Percentiles rank a stretch among this genome's conserved stretches.
Conservation (phyloP, 2,888 invertebrate genomes). For the Acanthoscelides obtectus region DNA sequence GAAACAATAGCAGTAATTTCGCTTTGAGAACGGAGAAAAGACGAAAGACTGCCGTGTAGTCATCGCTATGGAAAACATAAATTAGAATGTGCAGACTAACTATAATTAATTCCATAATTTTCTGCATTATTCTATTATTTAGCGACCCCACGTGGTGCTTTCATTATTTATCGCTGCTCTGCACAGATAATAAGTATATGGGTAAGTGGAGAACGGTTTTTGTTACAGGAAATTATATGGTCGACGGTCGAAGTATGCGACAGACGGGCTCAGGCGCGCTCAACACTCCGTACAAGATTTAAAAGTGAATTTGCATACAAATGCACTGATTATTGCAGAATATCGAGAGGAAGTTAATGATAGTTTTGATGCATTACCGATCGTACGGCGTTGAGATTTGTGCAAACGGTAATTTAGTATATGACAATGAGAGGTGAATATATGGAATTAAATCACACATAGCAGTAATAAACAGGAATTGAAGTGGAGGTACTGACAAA, state of each 20-base stretch:
- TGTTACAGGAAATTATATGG: background rate
- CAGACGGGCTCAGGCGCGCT: background rate
- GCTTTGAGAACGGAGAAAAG: background rate
- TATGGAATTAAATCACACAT: too few species aligned
- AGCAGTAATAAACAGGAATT: too few species aligned
- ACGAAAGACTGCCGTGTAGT: background rate
- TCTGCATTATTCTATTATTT: slow-evolving; percentile 19
- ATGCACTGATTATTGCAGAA: background rate
- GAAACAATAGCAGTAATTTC: background rate
- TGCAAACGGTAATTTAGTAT: background rate
- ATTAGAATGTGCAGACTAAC: slow-evolving; percentile 16
- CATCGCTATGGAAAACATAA: slow-evolving; percentile 8
- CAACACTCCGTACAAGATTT: background rate
- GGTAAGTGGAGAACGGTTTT: background rate
- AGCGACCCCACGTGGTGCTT: slow-evolving; percentile 12
- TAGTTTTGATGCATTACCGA: background rate
- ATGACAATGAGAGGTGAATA: background rate
- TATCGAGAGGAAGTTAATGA: background rate
- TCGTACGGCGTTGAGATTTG: background rate
- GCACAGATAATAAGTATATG: slow-evolving; percentile 1
- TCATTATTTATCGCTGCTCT: slow-evolving; percentile 12
- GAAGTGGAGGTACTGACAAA: too few species aligned
- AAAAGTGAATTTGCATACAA: background rate
- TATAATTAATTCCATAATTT: slow-evolving; percentile 18
- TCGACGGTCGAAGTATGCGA: background rate